Conservation (phyloP, 1,140 invertebrate species). For the Acromyrmex charruanus region DNA sequence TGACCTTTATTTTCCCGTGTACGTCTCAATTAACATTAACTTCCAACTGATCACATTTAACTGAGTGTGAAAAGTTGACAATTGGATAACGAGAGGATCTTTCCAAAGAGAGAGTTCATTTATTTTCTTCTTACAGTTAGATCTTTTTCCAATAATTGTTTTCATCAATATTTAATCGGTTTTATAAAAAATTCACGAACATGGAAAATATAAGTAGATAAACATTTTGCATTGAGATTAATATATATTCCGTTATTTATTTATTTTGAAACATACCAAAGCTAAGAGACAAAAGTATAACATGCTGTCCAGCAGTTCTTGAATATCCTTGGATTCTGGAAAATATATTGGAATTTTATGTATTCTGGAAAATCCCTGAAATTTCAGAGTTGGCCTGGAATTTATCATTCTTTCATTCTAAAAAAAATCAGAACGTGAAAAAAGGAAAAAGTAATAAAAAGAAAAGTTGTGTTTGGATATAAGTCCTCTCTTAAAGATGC, state of each 20-base stretch:
- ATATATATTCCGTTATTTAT: background rate
- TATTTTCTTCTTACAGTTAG: background rate
- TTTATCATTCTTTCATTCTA: too few species aligned
- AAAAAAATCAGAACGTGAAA: too few species aligned
- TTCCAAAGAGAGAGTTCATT: too few species aligned
- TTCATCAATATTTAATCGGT: background rate
- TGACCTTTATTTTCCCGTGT: background rate
- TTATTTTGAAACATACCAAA: background rate
- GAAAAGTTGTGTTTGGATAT: too few species aligned
- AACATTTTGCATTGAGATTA: background rate
- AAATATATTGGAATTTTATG: too few species aligned
- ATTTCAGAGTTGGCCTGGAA: too few species aligned
- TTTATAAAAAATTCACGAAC: background rate
- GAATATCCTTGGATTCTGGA: too few species aligned
- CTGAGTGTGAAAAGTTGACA: too few species aligned
- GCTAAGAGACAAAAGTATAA: background rate
- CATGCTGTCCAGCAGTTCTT: too few species aligned
- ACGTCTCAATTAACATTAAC: conserved; percentile 31
- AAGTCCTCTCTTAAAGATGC: too few species aligned
- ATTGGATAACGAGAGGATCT: background rate
- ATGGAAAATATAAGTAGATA: background rate
- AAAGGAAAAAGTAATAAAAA: too few species aligned
- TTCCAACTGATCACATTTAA: background rate
- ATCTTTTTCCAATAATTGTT: background rate
- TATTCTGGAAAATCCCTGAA: too few species aligned